Evolutionary conservation across 1,140 invertebrate species (phyloP), one percentile per base, ranked within the genome.

Genomic region (Schlechtendalia chinensis): DNA sequence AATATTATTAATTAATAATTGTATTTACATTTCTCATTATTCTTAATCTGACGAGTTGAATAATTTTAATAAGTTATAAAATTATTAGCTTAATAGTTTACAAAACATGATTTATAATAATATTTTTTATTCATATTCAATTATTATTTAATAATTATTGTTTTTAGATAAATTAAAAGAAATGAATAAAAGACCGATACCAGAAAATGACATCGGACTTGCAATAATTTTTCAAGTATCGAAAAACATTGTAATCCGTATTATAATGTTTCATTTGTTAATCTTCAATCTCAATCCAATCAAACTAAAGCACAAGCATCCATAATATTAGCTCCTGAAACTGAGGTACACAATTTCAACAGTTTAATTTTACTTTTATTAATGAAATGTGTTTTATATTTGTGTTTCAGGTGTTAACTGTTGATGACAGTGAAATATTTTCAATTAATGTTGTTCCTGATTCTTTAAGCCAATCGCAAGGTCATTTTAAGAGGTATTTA

Each of bases 141-240:
- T n/a, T n/a, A n/a, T n/a, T n/a, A n/a, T n/a, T n/a, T n/a, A n/a
- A 39, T 39, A 39, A 24, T 67, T 67, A 67, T 47, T 67, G 12
- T 12, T 72, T 81, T 61, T 69, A 81, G 79, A 81, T 39, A 69
- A 69, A 22, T 32, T 81, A 6, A 32, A 17, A 24, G 10, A 32
- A 0, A 16, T 5, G 4, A 81, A 75, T 53, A 72, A 63, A 50
- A 81, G 56, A 63, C 59, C 54, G 17, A 81, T 81, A 61, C 39
- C 81, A 22, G 81, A 81, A 54, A 50, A 47, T 58, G 81, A 81
- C 16, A 75, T 81, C n/a, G 56, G 81, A 19, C 59, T 81, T 74
- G 50, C 67, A 5, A 53, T 81, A 16, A 81, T 81, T 47, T 24
- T 61, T n/a, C 29, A 22, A 74, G 17, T 45, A 81, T 27, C 47